Base-by-base conservation (phyloP, 2,888 invertebrate genomes). In the Macrosiphum euphorbiae region DNA sequence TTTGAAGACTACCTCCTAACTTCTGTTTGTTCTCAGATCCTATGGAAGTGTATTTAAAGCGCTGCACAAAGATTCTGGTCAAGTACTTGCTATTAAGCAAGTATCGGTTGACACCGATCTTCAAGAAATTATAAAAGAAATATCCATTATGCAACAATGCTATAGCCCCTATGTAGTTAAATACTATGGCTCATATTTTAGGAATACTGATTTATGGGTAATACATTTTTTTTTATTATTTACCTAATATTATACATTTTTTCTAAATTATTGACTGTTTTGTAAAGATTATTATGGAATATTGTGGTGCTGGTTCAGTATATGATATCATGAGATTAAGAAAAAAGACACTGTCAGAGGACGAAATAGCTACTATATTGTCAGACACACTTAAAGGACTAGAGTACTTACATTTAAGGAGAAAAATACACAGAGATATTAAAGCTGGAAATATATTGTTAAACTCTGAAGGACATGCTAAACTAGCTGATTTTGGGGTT, bases 101-200 rank as follows among this genome's bases (percentile, higher is more conserved):
- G 99, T 99, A 95, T 99, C 99, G 88, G 99, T 99, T 90, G 99
- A 99, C 96, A 99, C 99, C 8, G 99, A 99, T 96, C 97, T 99
- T 95, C 99, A 99, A 96, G 99, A 99, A 97, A 99, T 99, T 95
- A 99, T 99, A 96, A 99, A 99, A 96, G 99, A 99, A 97, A 99
- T 99, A 96, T 99, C 99, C 95, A 99, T 99, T 95, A 99, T 99
- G 99, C 99, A 99, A 97, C 99, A 99, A 96, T 99, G 99, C 96
- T 99, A 99, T 97, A 99, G 99, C 95, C 99, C 99, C 86, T 99
- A 98, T 96, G 99, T 99, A 95, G 99, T 99, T 95, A 99, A 99
- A 96, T 99, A 99, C 96, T 99, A 99, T 96, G 99, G 99, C 96
- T 99, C 99, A 96, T 99, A 99, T 96, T 99, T 99, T 96, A 99